Base-by-base conservation (phyloP, 2,113 vertebrate genomes). In the Ginglymostoma cirratum region DNA sequence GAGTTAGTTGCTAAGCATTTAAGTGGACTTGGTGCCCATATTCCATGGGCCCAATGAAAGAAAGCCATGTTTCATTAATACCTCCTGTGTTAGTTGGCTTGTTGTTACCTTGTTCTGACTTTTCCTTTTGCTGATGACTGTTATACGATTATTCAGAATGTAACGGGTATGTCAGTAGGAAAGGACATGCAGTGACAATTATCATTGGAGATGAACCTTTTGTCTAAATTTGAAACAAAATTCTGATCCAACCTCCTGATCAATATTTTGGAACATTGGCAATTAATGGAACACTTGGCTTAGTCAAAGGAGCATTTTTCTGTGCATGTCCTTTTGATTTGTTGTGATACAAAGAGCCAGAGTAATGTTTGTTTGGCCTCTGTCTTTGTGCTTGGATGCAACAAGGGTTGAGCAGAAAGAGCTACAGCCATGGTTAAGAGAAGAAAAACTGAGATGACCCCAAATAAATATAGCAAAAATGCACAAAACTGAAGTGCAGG, bases 41-140 rank as follows among this genome's bases (percentile, higher is more conserved):
- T 17, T 95, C 2, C 12, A 89, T 38, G n/a, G 66, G 0, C 19
- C 66, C 4, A 12, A 38, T 30, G 12, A 76, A 30, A 95, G 23
- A 76, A 30, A 95, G 94, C 94, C 94, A 95, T 95, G 94, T 48
- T 76, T 95, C 69, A 95, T 45, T 27, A 34, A 15, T 72, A 48
- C 45, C 27, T 72, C 94, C 42, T 52, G 94, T 95, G 7, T 95
- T 45, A 45, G 67, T 95, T 95, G 94, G 48, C 94, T 95, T 48
- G 94, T 61, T 45, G 7, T 76, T 95, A 30, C 52, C 67, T 95
- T 52, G 89, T 66, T 30, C 67, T 72, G 94, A 27, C 69, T 95
- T 95, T 95, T 48, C 94, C 30, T 69, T 72, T 72, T 4, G 94
- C 94, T 23, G 66, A 66, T 93, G 89, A 66, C 30, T 76, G 66